A percentile compares a stretch with the other conserved stretches of the same genome.
Conservation (phyloP, 2,113 vertebrate species). For the Cyprinodon brontotheroides region DNA sequence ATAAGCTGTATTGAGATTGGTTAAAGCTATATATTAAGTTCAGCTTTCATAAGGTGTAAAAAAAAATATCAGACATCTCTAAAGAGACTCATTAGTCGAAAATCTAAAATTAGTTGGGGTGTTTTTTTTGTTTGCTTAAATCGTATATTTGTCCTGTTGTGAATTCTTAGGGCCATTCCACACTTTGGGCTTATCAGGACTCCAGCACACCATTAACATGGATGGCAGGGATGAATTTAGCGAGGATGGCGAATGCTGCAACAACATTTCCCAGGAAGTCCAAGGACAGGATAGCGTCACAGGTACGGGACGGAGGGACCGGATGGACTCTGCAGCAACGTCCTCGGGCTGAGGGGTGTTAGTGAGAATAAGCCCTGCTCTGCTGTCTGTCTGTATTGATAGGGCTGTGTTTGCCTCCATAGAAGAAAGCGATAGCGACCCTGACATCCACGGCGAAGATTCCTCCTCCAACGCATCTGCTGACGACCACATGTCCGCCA, state of each 20-base stretch:
- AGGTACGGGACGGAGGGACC: constrained; percentile 63
- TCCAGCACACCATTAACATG: constrained; percentile 81
- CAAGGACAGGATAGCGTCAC: constrained; percentile 81
- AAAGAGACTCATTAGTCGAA: background rate
- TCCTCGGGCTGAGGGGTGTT: constrained; percentile 60
- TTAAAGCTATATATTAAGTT: background rate
- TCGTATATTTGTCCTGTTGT: background rate
- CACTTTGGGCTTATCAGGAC: constrained; percentile 76
- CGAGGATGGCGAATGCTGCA: constrained; percentile 80
- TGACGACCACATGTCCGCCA: constrained; percentile 81
- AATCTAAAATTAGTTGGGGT: background rate
- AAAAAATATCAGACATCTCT: background rate
- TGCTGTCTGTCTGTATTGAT: constrained; percentile 75
- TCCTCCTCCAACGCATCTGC: constrained; percentile 79
- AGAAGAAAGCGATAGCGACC: constrained; percentile 84
- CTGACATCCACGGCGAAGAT: constrained; percentile 80
- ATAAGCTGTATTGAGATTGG: background rate
- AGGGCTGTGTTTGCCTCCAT: constrained; percentile 75
- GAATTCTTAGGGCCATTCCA: constrained; percentile 79
- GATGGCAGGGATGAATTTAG: constrained; percentile 80
- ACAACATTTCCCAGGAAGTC: constrained; percentile 79
- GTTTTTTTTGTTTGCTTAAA: background rate
- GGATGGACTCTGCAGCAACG: constrained; percentile 37
- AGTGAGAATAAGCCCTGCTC: constrained; percentile 70
- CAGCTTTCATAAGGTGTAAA: background rate